Conservation (phyloP, 2,888 invertebrate genomes). For the Brachyopa scutellaris region DNA sequence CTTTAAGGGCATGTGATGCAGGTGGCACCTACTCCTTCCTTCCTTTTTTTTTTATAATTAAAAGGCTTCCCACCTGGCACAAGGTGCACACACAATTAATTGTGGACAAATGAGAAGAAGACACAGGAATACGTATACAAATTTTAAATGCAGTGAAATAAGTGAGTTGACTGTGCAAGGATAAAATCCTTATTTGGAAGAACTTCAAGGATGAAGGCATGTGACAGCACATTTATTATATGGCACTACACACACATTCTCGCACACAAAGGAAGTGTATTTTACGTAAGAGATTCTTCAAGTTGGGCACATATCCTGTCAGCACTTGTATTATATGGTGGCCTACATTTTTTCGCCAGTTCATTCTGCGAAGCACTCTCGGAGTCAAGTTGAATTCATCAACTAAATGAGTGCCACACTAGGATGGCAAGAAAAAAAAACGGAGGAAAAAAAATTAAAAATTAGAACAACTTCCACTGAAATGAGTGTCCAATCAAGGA, state of each 20-base stretch:
- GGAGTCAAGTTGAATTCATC: conserved; percentile 62
- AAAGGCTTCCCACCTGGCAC: conserved; percentile 69
- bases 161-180: conserved; percentile 57
- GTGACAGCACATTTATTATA: conserved; percentile 62
- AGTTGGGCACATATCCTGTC: not conserved
- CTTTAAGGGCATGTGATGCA: not conserved
- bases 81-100: conserved; percentile 70
- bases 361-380: conserved; percentile 47
- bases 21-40: not conserved
- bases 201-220: conserved; percentile 57
- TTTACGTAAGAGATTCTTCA: conserved; percentile 22
- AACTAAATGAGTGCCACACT: conserved; percentile 58
- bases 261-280: conserved; percentile 5
- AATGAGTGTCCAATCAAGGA: conserved; percentile 62
- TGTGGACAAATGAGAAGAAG: conserved; percentile 67
- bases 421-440: not conserved
- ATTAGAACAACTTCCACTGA: conserved; percentile 14
- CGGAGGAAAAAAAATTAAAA: conserved; percentile 5
- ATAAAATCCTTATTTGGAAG: conserved; percentile 52
- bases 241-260: conserved; percentile 10
- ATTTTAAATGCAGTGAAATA: conserved; percentile 28
- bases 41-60: conserved; percentile 53
- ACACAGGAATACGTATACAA: conserved; percentile 1
- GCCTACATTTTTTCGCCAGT: conserved; percentile 26
- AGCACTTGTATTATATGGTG: conserved; percentile 36